Evolutionary conservation across 2,888 invertebrate genomes (phyloP), one percentile per base, ranked within the genome.

Genomic region (Sicus ferrugineus): DNA sequence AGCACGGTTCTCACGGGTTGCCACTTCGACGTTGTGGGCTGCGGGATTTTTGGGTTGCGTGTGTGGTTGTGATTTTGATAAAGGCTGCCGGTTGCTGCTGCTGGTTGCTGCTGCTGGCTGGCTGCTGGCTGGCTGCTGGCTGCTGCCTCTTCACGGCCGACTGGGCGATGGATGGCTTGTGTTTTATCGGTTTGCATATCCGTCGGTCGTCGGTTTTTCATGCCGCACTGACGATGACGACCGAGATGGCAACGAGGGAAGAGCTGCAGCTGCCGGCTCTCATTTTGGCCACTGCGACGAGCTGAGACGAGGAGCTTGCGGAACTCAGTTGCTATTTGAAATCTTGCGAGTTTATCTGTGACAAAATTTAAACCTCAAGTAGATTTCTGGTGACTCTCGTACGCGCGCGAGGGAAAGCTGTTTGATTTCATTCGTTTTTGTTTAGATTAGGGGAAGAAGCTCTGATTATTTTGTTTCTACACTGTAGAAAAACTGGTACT

Each of bases 31-130:
- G 11, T 19, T 59, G 56, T 30, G 2, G 14, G 3, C 16, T 16
- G 56, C 28, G 28, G 28, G 3, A 21, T n/a, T 21, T 48, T 48
- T n/a, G n/a, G 19, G 19, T 48, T 48, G 26, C n/a, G 28, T 14
- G 34, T 9, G 42, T n/a, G 42, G 3, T 42, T 56, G n/a, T 56
- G 56, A 56, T 30, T 56, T 56, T 56, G 61, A 21, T 61, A 42
- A 42, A 42, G n/a, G 16, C n/a, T n/a, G n/a, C n/a, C n/a, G n/a
- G n/a, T n/a, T n/a, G n/a, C n/a, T n/a, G 23, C 23, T 54, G 9
- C 54, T 28, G 21, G 9, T 21, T 54, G 54, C 21, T 21, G 19
- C 6, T 54, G 54, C 19, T 54, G 58, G 30, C n/a, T 26, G 58
- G 30, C 11, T 9, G 9, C 16, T 58, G 58, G 26, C 31, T 26